phyloP scores from a whole-genome alignment of 2,113 vertebrate genomes.

The Strix aluco region DNA sequence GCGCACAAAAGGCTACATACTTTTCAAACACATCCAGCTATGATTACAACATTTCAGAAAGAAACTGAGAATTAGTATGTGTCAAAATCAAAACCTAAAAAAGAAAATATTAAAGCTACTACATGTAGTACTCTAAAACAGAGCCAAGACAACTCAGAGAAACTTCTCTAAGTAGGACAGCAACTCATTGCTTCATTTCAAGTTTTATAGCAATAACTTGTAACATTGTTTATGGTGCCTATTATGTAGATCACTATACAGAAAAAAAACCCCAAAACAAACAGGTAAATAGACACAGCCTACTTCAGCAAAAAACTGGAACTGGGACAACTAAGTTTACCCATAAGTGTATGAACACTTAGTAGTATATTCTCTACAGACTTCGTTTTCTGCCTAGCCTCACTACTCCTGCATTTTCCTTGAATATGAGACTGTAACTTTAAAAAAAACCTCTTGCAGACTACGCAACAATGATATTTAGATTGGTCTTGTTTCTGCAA shows the following conservation, averaged over 20 bases:
- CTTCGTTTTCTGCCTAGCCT: background rate
- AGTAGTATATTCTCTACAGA: background rate
- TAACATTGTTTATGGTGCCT: background rate
- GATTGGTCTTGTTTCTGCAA: background rate
- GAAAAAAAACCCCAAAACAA: background rate
- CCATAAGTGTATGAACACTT: background rate
- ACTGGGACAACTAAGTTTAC: background rate
- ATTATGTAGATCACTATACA: background rate
- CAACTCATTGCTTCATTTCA: background rate
- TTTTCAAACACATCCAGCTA: background rate
- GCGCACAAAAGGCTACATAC: background rate
- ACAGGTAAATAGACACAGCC: background rate
- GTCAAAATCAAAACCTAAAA: background rate
- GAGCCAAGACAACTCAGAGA: background rate
- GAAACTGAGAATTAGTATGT: background rate
- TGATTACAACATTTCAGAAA: background rate
- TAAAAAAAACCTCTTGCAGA: background rate
- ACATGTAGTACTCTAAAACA: background rate
- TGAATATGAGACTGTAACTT: background rate
- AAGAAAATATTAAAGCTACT: background rate
- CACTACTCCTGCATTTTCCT: background rate
- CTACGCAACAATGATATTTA: background rate
- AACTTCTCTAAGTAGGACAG: background rate
- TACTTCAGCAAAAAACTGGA: background rate
- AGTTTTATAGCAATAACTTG: background rate